phyloP scores from a whole-genome alignment of 1,140 invertebrate genomes.

The Zaprionus africanus region DNA sequence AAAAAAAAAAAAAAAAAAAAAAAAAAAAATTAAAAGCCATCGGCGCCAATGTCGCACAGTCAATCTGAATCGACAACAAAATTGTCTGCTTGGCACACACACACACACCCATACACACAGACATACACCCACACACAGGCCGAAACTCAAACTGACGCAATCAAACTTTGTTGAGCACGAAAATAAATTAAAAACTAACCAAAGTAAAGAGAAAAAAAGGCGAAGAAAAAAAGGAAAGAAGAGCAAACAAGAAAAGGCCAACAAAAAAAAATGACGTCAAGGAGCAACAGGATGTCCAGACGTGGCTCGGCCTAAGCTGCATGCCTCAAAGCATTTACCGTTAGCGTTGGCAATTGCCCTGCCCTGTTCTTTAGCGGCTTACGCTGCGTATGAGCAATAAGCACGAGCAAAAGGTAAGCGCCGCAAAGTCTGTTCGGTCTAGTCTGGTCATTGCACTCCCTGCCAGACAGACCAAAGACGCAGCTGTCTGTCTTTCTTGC shows the following conservation, averaged over 20 bases:
- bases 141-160: slow-evolving; percentile 28
- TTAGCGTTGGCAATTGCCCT: background rate
- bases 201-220: background rate
- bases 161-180: slow-evolving; percentile 2
- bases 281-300: slow-evolving; percentile 28
- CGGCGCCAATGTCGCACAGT: background rate
- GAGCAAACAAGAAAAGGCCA: background rate
- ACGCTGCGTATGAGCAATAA: slow-evolving; percentile 36
- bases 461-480: background rate
- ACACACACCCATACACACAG: slow-evolving; percentile 20
- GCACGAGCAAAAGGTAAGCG: background rate
- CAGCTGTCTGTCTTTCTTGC: background rate
- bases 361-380: slow-evolving; percentile 9
- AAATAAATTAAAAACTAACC: slow-evolving; percentile 19
- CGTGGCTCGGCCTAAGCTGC: background rate
- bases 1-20: slow-evolving; percentile 19
- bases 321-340: background rate
- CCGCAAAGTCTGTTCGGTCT: background rate
- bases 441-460: slow-evolving; percentile 23
- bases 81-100: slow-evolving; percentile 7
- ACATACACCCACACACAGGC: slow-evolving; percentile 10
- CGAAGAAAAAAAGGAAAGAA: background rate
- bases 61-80: background rate
- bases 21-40: slow-evolving; percentile 38
- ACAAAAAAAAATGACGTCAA: background rate